Evolutionary conservation across 1,140 invertebrate species (phyloP).

Genomic region (Ceratina australensis): DNA sequence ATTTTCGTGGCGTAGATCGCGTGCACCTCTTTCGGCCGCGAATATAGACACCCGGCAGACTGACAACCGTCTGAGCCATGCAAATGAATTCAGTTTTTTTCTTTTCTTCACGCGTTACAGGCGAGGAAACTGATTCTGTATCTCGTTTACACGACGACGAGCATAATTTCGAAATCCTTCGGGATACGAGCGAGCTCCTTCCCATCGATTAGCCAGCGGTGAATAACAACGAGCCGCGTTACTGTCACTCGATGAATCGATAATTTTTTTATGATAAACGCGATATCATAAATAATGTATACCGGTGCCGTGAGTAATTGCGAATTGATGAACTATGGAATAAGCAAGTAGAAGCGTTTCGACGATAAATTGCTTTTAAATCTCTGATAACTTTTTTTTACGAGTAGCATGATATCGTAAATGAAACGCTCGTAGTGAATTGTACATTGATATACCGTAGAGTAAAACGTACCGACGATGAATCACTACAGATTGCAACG

Average conservation of each 20-base stretch:
- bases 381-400: background rate
- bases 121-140: background rate
- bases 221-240: background rate
- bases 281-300: background rate
- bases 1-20: background rate
- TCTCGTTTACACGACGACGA: background rate
- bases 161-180: background rate
- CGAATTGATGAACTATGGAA: background rate
- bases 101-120: background rate
- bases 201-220: background rate
- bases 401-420: too few relatives aligned
- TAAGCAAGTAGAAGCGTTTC: background rate
- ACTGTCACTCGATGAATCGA: background rate
- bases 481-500: too few relatives aligned
- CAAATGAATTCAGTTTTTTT: background rate
- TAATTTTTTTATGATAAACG: background rate
- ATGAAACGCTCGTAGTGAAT: too few relatives aligned
- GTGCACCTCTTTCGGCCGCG: background rate
- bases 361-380: background rate
- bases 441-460: too few relatives aligned
- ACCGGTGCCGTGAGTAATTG: background rate
- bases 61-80: slow-evolving; percentile 8
- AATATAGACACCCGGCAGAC: background rate
- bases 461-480: too few relatives aligned
- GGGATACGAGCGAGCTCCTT: background rate